phyloP scores from a whole-genome alignment of 1,140 invertebrate species.

The Leptinotarsa texana region DNA sequence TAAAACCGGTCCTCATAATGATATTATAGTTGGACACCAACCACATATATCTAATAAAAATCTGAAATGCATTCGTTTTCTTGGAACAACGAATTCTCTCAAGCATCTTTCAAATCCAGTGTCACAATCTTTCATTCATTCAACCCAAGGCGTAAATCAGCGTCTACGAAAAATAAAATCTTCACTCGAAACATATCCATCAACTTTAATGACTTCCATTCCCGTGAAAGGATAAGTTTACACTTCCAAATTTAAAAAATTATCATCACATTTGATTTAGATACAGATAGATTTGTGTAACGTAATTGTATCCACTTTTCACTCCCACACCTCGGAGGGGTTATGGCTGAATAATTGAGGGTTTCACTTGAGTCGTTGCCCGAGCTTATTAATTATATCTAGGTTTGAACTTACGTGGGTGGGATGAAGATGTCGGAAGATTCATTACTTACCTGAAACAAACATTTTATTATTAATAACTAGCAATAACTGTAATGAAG shows the following conservation, averaged over 20 bases:
- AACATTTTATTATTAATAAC: neutral
- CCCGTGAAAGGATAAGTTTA: slow-evolving; percentile 5
- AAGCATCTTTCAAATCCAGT: neutral
- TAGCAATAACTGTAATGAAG: neutral
- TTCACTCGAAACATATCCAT: neutral
- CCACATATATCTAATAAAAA: too few species aligned
- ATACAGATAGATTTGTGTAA: slow-evolving; percentile 3
- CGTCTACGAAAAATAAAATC: neutral
- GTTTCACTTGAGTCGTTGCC: neutral
- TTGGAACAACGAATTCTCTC: too few species aligned
- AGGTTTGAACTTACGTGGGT: slow-evolving; percentile 5
- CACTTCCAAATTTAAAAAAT: slow-evolving; percentile 6
- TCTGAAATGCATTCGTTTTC: too few species aligned
- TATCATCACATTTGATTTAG: neutral
- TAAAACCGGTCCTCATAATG: too few species aligned
- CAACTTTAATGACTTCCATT: slow-evolving; percentile 1
- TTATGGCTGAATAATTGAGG: slow-evolving; percentile 6
- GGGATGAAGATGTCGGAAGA: neutral
- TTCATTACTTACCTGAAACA: slow-evolving; percentile 6
- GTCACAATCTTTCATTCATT: neutral
- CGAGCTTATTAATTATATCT: neutral
- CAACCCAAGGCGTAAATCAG: neutral
- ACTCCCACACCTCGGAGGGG: neutral
- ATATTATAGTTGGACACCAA: too few species aligned
- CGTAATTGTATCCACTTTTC: neutral